These are phyloP conservation scores for Hydropotes inermis DNA, from an alignment of 2,113 vertebrate genomes.

Conservation along the genomic window DNA sequence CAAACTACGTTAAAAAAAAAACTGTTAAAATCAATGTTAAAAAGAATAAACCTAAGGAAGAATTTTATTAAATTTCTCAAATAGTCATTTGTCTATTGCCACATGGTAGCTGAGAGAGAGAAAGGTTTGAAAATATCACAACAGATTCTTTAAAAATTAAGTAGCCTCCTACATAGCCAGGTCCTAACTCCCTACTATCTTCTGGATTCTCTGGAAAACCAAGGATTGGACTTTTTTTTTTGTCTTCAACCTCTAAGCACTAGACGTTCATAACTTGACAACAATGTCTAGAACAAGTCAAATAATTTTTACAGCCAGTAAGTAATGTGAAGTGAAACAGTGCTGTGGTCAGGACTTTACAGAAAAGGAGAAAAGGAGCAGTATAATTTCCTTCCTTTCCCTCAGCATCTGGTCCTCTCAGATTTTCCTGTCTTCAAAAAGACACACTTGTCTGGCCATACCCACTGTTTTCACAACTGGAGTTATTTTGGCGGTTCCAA, in stretches of 20 bases:
- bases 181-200: not conserved
- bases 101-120: not conserved
- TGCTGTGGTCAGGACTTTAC: not conserved
- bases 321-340: not conserved
- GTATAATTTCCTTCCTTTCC: not conserved
- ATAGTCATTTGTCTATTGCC: not conserved
- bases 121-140: not conserved
- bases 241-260: not conserved
- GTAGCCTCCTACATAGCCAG: not conserved
- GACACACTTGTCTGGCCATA: not conserved
- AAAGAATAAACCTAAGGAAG: not conserved
- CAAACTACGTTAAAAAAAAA: not conserved
- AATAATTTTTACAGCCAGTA: not conserved
- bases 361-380: not conserved
- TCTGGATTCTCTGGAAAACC: not conserved
- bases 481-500: not conserved
- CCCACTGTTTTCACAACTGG: not conserved
- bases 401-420: not conserved
- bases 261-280: not conserved
- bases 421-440: not conserved
- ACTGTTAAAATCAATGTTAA: not conserved
- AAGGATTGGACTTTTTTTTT: not conserved
- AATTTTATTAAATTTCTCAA: not conserved
- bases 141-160: not conserved
- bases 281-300: not conserved